Evolutionary conservation across 2,797 vertebrate species (phyloP).

Genomic region (Phataginus tetradactyla): DNA sequence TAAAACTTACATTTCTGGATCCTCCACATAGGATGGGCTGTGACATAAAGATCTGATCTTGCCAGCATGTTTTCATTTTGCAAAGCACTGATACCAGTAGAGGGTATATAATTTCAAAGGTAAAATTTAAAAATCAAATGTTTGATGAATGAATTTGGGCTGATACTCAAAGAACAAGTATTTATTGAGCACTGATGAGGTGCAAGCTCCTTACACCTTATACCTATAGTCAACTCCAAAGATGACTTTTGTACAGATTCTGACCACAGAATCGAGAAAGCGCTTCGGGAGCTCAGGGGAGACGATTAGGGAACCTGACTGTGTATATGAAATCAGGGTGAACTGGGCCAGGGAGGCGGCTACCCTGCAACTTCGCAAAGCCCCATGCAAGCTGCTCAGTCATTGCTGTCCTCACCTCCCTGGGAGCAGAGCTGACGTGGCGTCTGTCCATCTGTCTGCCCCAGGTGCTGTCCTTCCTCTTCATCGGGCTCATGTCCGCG

Average conservation of each 20-base stretch:
- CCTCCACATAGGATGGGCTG: conserved; percentile 72
- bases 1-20: conserved; percentile 67
- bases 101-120: conserved; percentile 66
- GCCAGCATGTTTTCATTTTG: conserved; percentile 58
- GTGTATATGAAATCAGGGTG: background rate
- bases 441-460: background rate
- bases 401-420: background rate
- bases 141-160: conserved; percentile 36
- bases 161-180: background rate
- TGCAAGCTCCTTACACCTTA: background rate
- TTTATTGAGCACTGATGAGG: background rate
- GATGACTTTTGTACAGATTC: background rate
- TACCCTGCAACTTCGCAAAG: too few species aligned
- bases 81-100: conserved; percentile 33
- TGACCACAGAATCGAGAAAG: conserved; percentile 19
- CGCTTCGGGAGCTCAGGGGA: background rate
- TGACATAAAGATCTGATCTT: conserved; percentile 66
- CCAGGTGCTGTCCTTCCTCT: conserved; percentile 95
- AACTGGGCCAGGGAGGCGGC: background rate
- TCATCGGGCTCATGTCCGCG: conserved; percentile 98
- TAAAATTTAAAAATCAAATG: background rate
- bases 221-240: background rate
- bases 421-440: too few species aligned
- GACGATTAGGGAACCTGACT: background rate
- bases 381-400: background rate